A percentile compares a stretch with the other conserved stretches of the same genome.
Conservation (phyloP, 2,797 vertebrate genomes). For the Rhodeus uyekii region DNA sequence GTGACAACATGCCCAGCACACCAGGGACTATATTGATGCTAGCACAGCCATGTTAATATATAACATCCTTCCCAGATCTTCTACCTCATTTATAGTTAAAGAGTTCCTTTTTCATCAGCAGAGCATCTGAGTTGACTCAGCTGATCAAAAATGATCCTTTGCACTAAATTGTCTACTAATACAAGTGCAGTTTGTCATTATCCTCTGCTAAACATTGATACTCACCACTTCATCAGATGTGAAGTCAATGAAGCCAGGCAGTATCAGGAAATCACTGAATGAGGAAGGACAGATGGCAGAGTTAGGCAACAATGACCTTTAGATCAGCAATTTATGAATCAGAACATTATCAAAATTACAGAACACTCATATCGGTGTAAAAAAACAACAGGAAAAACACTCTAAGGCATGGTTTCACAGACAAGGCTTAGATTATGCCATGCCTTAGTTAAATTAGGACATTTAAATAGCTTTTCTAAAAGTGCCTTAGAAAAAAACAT, state of each 20-base stretch:
- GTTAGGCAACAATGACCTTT: constrained; percentile 9
- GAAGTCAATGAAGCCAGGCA: constrained; percentile 95
- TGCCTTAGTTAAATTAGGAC: background rate
- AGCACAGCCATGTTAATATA: constrained; percentile 32
- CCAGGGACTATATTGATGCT: constrained; percentile 36
- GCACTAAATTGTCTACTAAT: constrained; percentile 3
- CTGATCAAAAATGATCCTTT: constrained; percentile 16
- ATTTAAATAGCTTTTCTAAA: background rate
- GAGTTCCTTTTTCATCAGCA: constrained; percentile 21
- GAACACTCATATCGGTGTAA: background rate
- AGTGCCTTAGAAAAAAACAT: background rate
- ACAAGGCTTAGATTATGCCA: background rate
- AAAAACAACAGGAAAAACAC: background rate
- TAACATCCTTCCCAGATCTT: constrained; percentile 16
- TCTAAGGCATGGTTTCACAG: background rate
- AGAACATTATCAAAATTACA: constrained; percentile 41
- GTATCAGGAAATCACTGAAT: constrained; percentile 92
- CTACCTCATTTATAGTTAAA: background rate
- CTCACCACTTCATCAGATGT: constrained; percentile 94
- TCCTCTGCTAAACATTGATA: constrained; percentile 47
- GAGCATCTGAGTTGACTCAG: constrained; percentile 6
- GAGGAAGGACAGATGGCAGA: constrained; percentile 41
- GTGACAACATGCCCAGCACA: constrained; percentile 55
- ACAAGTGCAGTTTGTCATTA: constrained; percentile 19
- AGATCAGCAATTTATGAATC: constrained; percentile 10